Conservation (phyloP, 2,113 vertebrate genomes). For the Tangachromis dhanisi region DNA sequence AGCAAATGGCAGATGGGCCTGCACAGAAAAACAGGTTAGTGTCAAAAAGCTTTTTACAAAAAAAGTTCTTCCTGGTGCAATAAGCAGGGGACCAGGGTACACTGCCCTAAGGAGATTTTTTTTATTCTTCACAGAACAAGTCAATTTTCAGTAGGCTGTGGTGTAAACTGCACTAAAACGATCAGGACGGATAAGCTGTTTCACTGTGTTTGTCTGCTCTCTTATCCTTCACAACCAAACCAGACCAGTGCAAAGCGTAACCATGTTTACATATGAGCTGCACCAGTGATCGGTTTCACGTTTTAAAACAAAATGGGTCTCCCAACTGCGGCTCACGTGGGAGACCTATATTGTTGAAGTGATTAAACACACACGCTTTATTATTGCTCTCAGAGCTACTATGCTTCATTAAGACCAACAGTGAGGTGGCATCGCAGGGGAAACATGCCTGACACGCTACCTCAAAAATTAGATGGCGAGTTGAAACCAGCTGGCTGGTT, state of each 20-base stretch:
- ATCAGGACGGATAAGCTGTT: not conserved
- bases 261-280: not conserved
- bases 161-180: not conserved
- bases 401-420: not conserved
- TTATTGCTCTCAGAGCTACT: not conserved
- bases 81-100: not conserved
- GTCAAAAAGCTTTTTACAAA: not conserved
- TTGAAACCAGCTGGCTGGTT: conserved; percentile 36
- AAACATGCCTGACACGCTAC: conserved; percentile 19
- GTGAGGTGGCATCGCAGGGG: not conserved
- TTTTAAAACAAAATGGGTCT: not conserved
- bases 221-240: conserved; percentile 16
- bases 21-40: not conserved
- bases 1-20: conserved; percentile 96
- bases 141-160: not conserved
- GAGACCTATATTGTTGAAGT: not conserved
- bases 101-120: not conserved
- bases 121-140: not conserved
- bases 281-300: not conserved
- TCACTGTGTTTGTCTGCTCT: not conserved
- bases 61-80: not conserved
- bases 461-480: conserved; percentile 39
- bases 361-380: conserved; percentile 11
- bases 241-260: not conserved
- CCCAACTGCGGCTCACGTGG: not conserved